A percentile compares a stretch with the other conserved stretches of the same genome.
Conservation (phyloP, 2,113 vertebrate genomes). For the Morone saxatilis region DNA sequence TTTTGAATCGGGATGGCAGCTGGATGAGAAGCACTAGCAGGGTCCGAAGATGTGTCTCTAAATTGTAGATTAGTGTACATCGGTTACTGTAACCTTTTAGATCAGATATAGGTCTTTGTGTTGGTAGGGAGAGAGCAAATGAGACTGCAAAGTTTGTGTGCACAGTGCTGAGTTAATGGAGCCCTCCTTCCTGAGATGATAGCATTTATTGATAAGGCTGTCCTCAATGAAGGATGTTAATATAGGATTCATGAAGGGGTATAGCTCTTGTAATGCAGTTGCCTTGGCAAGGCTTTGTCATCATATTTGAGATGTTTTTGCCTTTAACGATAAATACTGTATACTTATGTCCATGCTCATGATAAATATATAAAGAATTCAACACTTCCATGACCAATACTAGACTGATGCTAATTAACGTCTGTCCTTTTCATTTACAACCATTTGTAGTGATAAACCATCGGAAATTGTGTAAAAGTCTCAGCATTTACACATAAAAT, state of each 20-base stretch:
- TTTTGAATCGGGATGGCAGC: not conserved
- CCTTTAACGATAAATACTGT: not conserved
- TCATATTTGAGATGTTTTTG: not conserved
- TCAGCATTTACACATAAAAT: not conserved
- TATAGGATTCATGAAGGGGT: not conserved
- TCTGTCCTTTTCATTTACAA: not conserved
- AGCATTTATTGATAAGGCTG: not conserved
- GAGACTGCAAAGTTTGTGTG: not conserved
- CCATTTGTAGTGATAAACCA: not conserved
- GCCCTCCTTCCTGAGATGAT: not conserved
- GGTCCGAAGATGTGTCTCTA: not conserved
- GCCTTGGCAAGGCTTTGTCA: not conserved
- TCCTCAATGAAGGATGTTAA: not conserved
- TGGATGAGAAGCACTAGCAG: not conserved
- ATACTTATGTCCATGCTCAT: not conserved
- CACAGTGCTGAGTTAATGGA: slow-evolving; percentile 7
- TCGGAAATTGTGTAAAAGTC: not conserved
- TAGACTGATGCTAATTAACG: not conserved
- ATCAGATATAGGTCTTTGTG: not conserved
- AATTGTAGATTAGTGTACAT: not conserved
- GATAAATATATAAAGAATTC: too few species aligned
- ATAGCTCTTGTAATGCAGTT: not conserved
- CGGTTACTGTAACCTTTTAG: not conserved
- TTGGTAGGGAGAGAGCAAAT: not conserved
- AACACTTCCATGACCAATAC: not conserved